Conservation (phyloP, 1,140 invertebrate species). For the Bombus sylvicola region DNA sequence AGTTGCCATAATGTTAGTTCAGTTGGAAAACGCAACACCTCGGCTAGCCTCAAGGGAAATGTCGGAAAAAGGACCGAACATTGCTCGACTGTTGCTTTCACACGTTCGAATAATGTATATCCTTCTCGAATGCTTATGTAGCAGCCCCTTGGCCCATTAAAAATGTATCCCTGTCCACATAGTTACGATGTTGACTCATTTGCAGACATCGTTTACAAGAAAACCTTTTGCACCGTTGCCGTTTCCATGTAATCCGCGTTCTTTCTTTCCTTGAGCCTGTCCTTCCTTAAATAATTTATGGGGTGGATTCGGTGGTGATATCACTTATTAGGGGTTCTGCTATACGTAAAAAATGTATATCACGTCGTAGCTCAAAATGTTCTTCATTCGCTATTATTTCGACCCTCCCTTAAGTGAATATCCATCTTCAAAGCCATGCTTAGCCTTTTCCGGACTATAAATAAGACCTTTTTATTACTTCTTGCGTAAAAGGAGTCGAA, state of each 20-base stretch:
- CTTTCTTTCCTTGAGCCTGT: not conserved
- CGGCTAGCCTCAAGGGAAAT: constrained; percentile 51
- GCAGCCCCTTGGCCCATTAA: constrained; percentile 34
- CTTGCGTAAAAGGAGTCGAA: no score
- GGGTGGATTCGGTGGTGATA: not conserved
- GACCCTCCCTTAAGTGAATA: constrained; percentile 21
- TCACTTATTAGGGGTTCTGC: constrained; percentile 6
- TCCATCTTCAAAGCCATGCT: not conserved
- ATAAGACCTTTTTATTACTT: no score
- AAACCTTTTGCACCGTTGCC: not conserved
- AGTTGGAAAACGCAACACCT: constrained; percentile 49
- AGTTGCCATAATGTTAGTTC: not conserved
- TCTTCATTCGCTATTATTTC: not conserved
- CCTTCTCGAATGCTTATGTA: constrained; percentile 38
- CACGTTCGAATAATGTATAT: constrained; percentile 40
- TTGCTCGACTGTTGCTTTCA: constrained; percentile 16
- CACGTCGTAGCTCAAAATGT: no score
- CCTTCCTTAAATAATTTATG: not conserved
- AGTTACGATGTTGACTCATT: constrained; percentile 53
- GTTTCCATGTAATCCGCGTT: not conserved
- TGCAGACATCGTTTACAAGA: constrained; percentile 25
- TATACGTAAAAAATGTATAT: constrained; percentile 1
- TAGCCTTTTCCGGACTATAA: not conserved
- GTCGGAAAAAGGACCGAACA: constrained; percentile 49
- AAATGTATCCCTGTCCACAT: constrained; percentile 49